phyloP scores from a whole-genome alignment of 2,113 vertebrate genomes.

The Panthera tigris region DNA sequence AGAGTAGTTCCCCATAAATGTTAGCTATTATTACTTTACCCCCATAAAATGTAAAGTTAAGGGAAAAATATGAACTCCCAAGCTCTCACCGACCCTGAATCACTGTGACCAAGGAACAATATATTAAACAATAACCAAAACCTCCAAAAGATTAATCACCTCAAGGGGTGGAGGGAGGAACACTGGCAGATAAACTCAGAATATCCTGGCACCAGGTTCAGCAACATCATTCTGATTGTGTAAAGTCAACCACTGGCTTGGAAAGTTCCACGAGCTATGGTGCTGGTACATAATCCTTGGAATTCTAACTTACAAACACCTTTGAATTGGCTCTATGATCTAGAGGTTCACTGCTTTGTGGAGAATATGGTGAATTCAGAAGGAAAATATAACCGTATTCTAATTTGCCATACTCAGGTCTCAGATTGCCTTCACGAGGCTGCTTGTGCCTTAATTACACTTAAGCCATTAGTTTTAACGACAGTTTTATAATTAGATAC shows the following conservation, averaged over 20 bases:
- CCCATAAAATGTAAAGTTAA: background rate
- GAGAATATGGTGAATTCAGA: background rate
- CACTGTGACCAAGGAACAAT: background rate
- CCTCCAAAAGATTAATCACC: background rate
- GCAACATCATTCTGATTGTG: background rate
- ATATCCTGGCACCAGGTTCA: background rate
- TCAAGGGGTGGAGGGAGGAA: background rate
- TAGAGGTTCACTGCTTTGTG: background rate
- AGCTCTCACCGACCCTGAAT: background rate
- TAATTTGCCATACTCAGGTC: conserved; percentile 24
- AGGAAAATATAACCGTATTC: background rate
- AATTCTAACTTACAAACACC: background rate
- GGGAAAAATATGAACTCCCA: background rate
- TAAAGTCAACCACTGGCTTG: background rate
- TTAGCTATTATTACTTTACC: background rate
- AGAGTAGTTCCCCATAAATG: background rate
- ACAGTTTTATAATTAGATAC: conserved; percentile 71
- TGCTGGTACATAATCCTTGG: background rate
- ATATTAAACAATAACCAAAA: background rate
- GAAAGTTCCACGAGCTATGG: background rate
- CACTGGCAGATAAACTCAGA: background rate
- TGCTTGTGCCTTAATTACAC: conserved; percentile 65
- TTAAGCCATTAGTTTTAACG: conserved; percentile 70
- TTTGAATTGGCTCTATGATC: background rate
- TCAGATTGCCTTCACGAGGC: conserved; percentile 34